Conservation (phyloP, 2,113 vertebrate species). For the Ginglymostoma cirratum region DNA sequence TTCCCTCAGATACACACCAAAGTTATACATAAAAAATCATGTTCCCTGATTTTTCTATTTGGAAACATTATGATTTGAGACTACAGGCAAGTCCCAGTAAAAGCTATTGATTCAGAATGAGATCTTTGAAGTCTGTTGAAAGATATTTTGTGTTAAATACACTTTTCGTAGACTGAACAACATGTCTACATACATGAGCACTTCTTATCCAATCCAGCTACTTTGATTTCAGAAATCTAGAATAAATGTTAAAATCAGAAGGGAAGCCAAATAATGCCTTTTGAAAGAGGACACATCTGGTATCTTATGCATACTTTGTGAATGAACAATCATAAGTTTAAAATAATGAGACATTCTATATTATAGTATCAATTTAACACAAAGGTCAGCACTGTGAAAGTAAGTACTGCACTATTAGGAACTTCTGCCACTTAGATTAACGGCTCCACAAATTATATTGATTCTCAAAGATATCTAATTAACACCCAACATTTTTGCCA, state of each 20-base stretch:
- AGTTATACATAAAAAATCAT: background rate
- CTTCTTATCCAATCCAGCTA: background rate
- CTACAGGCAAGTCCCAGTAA: background rate
- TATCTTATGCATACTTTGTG: background rate
- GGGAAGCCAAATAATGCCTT: background rate
- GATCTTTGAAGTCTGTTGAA: background rate
- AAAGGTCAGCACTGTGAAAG: background rate
- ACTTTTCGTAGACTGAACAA: background rate
- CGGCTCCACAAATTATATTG: background rate
- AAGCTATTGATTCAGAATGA: background rate
- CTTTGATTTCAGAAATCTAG: background rate
- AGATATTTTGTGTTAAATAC: conserved; percentile 11
- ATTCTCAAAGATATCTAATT: background rate
- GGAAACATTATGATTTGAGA: background rate
- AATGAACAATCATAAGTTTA: background rate
- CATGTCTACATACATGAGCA: background rate
- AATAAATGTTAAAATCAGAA: background rate
- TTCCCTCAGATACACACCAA: conserved; percentile 15
- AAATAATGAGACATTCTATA: background rate
- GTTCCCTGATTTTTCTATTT: background rate
- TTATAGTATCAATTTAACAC: conserved; percentile 12
- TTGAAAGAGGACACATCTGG: background rate
- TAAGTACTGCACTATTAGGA: background rate
- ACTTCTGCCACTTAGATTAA: conserved; percentile 11
- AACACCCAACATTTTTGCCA: background rate